phyloP scores from a whole-genome alignment of 2,113 vertebrate genomes.

The Romanogobio albipinnatus region DNA sequence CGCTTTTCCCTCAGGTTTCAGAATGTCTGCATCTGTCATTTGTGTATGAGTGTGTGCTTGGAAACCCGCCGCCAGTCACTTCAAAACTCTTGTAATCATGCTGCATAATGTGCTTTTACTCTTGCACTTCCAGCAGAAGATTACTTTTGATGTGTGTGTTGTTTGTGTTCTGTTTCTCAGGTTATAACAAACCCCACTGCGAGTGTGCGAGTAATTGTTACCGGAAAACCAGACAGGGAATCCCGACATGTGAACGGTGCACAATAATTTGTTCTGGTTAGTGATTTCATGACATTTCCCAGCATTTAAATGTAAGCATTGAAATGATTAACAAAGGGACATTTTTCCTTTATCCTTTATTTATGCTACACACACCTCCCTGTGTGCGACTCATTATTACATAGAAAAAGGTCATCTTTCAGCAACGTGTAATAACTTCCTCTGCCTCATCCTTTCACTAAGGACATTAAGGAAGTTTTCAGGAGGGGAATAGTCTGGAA shows the following conservation, averaged over 20 bases:
- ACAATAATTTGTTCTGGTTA: neutral
- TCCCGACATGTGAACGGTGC: neutral
- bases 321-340: neutral
- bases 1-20: slow-evolving; percentile 23
- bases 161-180: slow-evolving; percentile 7
- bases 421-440: too few species aligned
- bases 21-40: slow-evolving; percentile 7
- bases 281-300: neutral
- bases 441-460: too few species aligned
- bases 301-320: neutral
- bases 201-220: neutral
- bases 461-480: too few species aligned
- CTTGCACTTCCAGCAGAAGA: neutral
- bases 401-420: neutral
- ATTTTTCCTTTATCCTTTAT: neutral
- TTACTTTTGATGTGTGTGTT: neutral
- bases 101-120: slow-evolving; percentile 8
- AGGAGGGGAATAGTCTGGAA: too few species aligned
- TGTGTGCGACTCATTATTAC: neutral
- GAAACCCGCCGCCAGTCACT: neutral
- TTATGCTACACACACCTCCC: neutral
- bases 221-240: accelerated
- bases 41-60: neutral
- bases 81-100: slow-evolving; percentile 7
- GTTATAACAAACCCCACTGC: neutral